Conservation (phyloP, 2,797 vertebrate species). For the Phrynocephalus guinanensis region DNA sequence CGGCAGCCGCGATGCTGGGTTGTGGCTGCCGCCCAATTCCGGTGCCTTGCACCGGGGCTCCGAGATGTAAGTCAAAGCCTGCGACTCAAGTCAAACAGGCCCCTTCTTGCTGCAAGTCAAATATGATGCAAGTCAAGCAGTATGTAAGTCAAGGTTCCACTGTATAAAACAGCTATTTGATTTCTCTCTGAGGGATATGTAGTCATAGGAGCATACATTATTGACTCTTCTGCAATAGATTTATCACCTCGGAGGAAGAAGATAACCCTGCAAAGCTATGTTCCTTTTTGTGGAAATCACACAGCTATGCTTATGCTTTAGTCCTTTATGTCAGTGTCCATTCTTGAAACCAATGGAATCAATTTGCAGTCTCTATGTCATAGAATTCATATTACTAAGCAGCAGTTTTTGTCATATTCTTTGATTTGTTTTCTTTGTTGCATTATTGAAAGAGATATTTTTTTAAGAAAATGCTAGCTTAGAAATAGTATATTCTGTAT, state of each 20-base stretch:
- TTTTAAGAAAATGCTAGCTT: background rate
- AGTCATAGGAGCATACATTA: too few species aligned
- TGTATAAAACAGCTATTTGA: too few species aligned
- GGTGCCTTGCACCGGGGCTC: too few species aligned
- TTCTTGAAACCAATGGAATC: background rate
- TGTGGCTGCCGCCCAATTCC: too few species aligned
- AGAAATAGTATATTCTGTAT: conserved; percentile 6
- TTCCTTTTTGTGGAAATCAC: background rate
- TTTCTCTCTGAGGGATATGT: too few species aligned
- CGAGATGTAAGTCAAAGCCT: too few species aligned
- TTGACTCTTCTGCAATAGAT: too few species aligned
- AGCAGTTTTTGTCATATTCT: background rate
- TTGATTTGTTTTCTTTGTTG: background rate
- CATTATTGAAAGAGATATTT: background rate
- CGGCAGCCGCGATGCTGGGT: too few species aligned
- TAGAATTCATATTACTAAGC: background rate
- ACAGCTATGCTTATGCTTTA: background rate
- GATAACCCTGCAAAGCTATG: background rate
- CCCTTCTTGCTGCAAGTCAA: too few species aligned
- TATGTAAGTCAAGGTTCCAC: too few species aligned
- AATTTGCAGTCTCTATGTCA: background rate
- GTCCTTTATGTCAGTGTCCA: background rate
- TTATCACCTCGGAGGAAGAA: background rate
- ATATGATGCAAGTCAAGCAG: too few species aligned
- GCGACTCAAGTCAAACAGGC: too few species aligned